Percentiles rank a stretch among this genome's conserved stretches.
phyloP scores from a whole-genome alignment of 2,888 invertebrate genomes.

The Nebria brevicollis region DNA sequence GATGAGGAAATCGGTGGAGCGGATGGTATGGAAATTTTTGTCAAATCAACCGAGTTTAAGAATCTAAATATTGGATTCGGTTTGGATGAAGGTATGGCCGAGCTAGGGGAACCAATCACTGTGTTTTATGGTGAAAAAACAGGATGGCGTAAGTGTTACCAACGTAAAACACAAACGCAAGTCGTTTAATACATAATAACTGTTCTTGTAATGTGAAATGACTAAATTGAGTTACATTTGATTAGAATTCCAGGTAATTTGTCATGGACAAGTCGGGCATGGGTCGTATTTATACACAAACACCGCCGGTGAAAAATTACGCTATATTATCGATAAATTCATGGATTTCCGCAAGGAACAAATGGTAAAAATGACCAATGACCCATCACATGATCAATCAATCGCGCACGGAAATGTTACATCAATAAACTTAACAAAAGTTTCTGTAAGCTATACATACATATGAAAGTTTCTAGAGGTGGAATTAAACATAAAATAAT shows the following conservation, averaged over 20 bases:
- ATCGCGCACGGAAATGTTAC: neutral
- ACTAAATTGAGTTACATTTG: too few species aligned
- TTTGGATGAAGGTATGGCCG: conserved; percentile 88
- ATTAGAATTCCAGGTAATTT: conserved; percentile 28
- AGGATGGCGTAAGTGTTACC: conserved; percentile 81
- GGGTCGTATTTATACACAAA: neutral
- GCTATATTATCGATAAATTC: conserved; percentile 34
- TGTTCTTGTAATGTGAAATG: neutral
- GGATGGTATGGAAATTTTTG: conserved; percentile 83
- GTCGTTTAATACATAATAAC: too few species aligned
- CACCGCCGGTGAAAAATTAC: conserved; percentile 27
- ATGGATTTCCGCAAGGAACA: conserved; percentile 21
- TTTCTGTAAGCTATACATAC: conserved; percentile 16
- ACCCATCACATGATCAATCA: neutral
- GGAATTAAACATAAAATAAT: neutral
- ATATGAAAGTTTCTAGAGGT: neutral
- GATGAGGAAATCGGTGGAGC: conserved; percentile 91
- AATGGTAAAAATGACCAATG: neutral
- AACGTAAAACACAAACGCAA: too few species aligned
- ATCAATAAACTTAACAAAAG: conserved; percentile 29
- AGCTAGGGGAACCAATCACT: conserved; percentile 71
- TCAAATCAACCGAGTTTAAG: conserved; percentile 78
- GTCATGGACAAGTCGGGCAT: conserved; percentile 22
- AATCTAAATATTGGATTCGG: conserved; percentile 84
- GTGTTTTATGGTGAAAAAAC: conserved; percentile 81